Evolutionary conservation across 2,797 vertebrate genomes (phyloP).

Genomic region (Malacoctenus gilli): DNA sequence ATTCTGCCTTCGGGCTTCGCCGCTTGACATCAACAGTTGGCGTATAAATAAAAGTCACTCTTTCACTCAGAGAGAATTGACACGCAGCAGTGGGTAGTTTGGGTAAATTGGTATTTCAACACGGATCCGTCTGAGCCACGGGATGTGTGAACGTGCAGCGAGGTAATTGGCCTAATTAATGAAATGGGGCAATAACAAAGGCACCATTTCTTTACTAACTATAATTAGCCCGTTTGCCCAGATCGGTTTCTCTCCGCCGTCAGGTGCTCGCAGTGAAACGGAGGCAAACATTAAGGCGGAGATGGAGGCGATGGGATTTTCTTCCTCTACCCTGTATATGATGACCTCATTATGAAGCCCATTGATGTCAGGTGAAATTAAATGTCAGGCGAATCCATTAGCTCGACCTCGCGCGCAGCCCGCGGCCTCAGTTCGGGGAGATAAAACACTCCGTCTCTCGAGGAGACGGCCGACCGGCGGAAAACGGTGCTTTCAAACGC

Average conservation of each 20-base stretch:
- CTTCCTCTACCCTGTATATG: not conserved
- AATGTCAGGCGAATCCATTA: not conserved
- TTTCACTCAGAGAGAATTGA: too few relatives aligned
- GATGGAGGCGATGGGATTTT: not conserved
- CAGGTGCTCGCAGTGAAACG: slow-evolving; percentile 9
- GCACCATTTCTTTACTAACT: slow-evolving; percentile 44
- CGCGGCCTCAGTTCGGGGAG: too few relatives aligned
- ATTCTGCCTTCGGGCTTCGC: too few relatives aligned
- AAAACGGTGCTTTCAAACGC: too few relatives aligned
- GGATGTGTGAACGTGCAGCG: slow-evolving; percentile 18
- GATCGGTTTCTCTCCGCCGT: slow-evolving; percentile 32
- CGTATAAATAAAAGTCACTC: too few relatives aligned
- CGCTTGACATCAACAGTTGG: not conserved
- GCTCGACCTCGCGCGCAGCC: too few relatives aligned
- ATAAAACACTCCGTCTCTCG: not conserved
- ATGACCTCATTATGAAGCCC: not conserved
- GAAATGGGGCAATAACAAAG: slow-evolving; percentile 41
- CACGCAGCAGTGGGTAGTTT: not conserved
- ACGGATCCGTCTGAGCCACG: not conserved
- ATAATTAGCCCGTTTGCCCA: slow-evolving; percentile 55
- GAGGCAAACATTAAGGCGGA: not conserved
- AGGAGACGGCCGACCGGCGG: too few relatives aligned
- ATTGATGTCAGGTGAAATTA: not conserved
- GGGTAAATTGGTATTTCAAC: not conserved
- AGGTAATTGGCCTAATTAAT: slow-evolving; percentile 62